Evolutionary conservation across 2,797 vertebrate species (phyloP).

Genomic region (Lepidocolaptes lacrymiger): DNA sequence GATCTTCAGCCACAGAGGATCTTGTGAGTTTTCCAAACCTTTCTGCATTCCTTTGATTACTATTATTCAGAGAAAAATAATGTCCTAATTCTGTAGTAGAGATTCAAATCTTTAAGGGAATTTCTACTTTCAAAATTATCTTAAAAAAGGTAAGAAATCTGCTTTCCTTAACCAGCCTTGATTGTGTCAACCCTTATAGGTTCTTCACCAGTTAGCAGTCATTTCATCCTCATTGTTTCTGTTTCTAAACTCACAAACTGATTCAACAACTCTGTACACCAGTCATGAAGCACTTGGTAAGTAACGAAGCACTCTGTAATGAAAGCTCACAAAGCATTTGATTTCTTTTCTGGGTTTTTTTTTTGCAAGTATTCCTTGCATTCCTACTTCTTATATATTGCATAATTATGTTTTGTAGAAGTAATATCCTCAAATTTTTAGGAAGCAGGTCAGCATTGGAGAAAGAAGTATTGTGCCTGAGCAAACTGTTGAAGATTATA

Average conservation of each 20-base stretch:
- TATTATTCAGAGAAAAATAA: background rate
- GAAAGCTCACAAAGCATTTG: background rate
- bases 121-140: background rate
- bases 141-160: background rate
- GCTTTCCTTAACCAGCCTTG: background rate
- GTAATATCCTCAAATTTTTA: background rate
- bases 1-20: background rate
- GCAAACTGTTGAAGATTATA: background rate
- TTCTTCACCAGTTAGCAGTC: background rate
- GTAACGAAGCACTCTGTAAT: background rate
- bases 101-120: background rate
- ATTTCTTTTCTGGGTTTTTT: background rate
- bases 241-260: background rate
- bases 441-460: background rate
- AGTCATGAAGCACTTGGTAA: background rate
- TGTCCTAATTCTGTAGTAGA: background rate
- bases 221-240: background rate
- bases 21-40: background rate
- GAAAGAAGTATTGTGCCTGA: background rate
- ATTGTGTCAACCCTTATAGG: background rate
- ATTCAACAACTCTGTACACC: background rate
- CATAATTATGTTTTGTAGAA: background rate
- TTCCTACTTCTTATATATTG: background rate
- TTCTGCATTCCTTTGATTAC: background rate
- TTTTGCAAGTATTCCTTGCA: background rate